Evolutionary conservation across 2,797 vertebrate species (phyloP), one percentile per base, ranked within the genome.

Genomic region (Diglossa cyanea): DNA sequence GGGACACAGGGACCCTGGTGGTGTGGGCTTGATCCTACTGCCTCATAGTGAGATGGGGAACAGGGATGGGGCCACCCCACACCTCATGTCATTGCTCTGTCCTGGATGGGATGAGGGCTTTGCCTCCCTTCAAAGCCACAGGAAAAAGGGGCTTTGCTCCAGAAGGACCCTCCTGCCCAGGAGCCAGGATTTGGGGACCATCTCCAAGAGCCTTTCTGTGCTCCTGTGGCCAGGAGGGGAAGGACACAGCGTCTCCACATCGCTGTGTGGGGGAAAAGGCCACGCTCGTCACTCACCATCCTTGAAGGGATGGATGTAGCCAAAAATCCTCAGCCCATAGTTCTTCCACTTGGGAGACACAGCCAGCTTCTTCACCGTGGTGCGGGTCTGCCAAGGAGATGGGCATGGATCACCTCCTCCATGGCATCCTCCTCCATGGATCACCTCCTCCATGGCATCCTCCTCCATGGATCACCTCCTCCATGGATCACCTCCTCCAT

Each of bases 271-370:
- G 7, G 35, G 40, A 12, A 35, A 20, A 39, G 24, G 54, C 68
- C 35, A 4, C 7, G 2, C 48, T 40, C 40, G 0, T 10, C 33
- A 78, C 98, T 95, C 93, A 99, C 99, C 99, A 89, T 99, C 99
- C 98, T 98, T 99, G 90, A 99, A 99, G 6, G 99, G 99, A 95
- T 99, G 99, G 95, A 99, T 98, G 96, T 99, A 99, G 86, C 99
- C 99, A 82, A 99, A 99, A 92, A 99, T 98, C 95, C 99, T 98
- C 88, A 99, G 98, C 55, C 99, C 99, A 0, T 99, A 99, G 97
- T 99, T 99, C 97, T 99, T 99, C 99, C 99, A 99, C 95, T 99
- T 99, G 57, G 99, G 99, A 30, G 99, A 99, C 88, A 99, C 99
- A 0, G 99, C 99, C 96, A 99, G 93, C 97, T 99, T 99, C 98